Evolutionary conservation across 2,113 vertebrate genomes (phyloP).

Genomic region (Saguinus midas): DNA sequence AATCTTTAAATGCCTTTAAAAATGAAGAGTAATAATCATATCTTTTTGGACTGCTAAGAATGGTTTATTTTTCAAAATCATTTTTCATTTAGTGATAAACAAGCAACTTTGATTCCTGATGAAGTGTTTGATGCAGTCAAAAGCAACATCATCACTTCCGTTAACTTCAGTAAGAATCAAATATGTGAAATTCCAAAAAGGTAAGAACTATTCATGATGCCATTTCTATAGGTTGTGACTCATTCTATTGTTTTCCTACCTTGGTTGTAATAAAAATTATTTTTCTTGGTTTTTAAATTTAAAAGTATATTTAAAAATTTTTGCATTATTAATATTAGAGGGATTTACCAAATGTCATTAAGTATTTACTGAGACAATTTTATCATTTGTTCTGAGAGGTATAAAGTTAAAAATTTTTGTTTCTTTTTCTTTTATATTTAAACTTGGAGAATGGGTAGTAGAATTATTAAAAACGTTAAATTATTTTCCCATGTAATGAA

Average conservation of each 20-base stretch:
- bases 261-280: neutral
- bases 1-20: slow-evolving; percentile 34
- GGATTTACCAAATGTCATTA: neutral
- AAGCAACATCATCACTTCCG: slow-evolving; percentile 76
- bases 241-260: neutral
- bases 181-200: slow-evolving; percentile 88
- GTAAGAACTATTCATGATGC: slow-evolving; percentile 77
- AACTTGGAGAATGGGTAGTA: slow-evolving; percentile 16
- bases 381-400: neutral
- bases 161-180: slow-evolving; percentile 96
- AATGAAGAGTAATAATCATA: neutral
- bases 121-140: slow-evolving; percentile 89
- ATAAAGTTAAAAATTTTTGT: neutral
- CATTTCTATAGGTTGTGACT: neutral
- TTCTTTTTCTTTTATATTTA: neutral
- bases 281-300: neutral
- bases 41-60: slow-evolving; percentile 34
- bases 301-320: neutral
- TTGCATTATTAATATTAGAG: neutral
- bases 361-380: neutral
- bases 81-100: slow-evolving; percentile 87
- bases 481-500: neutral
- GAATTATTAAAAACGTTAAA: slow-evolving; percentile 32
- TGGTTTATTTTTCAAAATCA: slow-evolving; percentile 14
- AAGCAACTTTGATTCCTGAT: slow-evolving; percentile 86